phyloP scores from a whole-genome alignment of 2,113 vertebrate genomes.

The Petaurus breviceps region DNA sequence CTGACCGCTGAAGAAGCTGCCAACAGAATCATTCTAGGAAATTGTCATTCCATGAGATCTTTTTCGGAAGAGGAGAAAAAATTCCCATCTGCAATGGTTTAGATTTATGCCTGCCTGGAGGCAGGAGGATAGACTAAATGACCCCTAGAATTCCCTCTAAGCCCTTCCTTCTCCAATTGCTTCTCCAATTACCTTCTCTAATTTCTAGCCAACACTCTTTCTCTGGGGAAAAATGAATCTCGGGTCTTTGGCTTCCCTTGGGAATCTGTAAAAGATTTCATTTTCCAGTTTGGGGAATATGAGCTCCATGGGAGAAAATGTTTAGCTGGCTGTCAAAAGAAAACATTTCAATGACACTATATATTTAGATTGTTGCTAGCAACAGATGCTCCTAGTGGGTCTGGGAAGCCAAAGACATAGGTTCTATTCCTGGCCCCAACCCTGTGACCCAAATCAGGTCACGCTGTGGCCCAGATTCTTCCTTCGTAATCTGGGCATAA shows the following conservation, averaged over 20 bases:
- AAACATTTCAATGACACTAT: slow-evolving; percentile 24
- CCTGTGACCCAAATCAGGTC: background rate
- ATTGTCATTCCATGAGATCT: background rate
- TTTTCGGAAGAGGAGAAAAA: background rate
- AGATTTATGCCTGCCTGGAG: slow-evolving; percentile 65
- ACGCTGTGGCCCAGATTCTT: background rate
- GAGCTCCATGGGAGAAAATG: slow-evolving; percentile 62
- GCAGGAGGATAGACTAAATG: slow-evolving; percentile 68
- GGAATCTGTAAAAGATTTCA: slow-evolving; percentile 64
- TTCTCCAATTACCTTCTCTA: slow-evolving; percentile 74
- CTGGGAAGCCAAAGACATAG: background rate
- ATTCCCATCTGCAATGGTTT: slow-evolving; percentile 70
- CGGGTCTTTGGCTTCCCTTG: slow-evolving; percentile 56
- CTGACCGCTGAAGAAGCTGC: slow-evolving; percentile 3
- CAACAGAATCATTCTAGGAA: background rate
- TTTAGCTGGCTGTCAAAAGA: slow-evolving; percentile 1
- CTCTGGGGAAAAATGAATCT: slow-evolving; percentile 74
- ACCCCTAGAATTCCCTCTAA: slow-evolving; percentile 64
- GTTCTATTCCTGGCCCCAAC: background rate
- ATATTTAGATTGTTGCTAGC: slow-evolving; percentile 60
- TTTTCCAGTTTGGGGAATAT: slow-evolving; percentile 64
- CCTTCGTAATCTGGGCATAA: background rate
- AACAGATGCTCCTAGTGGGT: background rate
- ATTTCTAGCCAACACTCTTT: slow-evolving; percentile 71
- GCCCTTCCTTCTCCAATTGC: slow-evolving; percentile 29